phyloP scores from a whole-genome alignment of 2,113 vertebrate genomes.

The Prolemur simus region DNA sequence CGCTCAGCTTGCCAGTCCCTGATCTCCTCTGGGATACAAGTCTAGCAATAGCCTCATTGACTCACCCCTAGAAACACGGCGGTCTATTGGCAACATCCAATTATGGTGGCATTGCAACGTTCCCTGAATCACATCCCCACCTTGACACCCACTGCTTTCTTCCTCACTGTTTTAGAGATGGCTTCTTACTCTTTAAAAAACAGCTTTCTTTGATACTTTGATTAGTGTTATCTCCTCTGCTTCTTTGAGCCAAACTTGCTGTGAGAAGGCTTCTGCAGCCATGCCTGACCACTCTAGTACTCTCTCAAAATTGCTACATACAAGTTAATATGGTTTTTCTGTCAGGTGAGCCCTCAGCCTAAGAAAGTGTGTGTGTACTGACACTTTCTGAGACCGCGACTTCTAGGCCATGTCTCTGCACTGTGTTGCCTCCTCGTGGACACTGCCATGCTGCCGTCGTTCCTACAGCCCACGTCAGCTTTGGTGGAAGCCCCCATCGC shows the following conservation, averaged over 20 bases:
- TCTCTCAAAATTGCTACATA: neutral
- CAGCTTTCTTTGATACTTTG: neutral
- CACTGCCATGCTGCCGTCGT: rapidly evolving
- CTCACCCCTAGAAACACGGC: neutral
- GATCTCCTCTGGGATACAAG: neutral
- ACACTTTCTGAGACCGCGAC: neutral
- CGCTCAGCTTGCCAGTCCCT: neutral
- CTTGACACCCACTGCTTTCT: neutral
- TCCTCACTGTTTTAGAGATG: neutral
- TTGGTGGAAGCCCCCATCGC: no score
- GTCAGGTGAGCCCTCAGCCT: neutral
- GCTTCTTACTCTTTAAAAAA: neutral
- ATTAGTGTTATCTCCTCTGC: neutral
- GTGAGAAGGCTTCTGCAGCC: neutral
- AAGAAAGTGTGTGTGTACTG: rapidly evolving
- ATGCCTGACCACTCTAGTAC: rapidly evolving
- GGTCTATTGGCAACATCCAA: neutral
- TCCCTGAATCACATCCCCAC: neutral
- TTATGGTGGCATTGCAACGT: neutral
- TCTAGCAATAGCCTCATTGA: neutral
- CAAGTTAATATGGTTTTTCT: neutral
- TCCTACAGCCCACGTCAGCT: neutral
- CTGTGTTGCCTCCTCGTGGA: rapidly evolving
- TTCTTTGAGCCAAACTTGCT: neutral
- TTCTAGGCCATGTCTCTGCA: neutral